Base-by-base conservation (phyloP, 2,888 invertebrate species). In the Muscina levida region DNA sequence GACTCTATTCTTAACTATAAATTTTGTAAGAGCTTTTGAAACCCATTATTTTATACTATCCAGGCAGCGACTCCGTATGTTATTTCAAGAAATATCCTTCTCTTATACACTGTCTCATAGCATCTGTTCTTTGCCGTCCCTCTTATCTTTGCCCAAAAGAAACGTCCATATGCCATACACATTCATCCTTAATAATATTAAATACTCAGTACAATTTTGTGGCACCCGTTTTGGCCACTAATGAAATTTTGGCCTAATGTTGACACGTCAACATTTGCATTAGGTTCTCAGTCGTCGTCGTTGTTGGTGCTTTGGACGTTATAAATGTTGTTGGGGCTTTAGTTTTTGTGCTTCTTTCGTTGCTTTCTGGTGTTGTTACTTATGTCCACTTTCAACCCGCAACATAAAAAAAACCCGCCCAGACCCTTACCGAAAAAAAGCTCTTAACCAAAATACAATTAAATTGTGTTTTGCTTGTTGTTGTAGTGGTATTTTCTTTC, bases 241-340 rank as follows among this genome's bases (percentile, higher is more conserved):
- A 57, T 46, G 31, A 46, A 71, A 71, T 57, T 44, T 71, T 71
- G 39, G 44, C 44, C 44, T 31, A 71, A 71, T 71, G 57, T 71
- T 71, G 71, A 71, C 71, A 71, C 57, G 26, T 59, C 56, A 71
- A 57, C 44, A 56, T 57, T 70, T 56, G 51, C 51, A 51, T 51
- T 51, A 51, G 51, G 17, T 46, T 15, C 46, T 17, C 46, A 15
- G 6, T 13, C 44, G 46, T 46, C 3, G 46, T 46, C 1, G 46
- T 2, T n/a, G 46, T 22, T n/a, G 5, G 44, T 44, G n/a, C 44
- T 13, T 37, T 6, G 5, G 2, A 44, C 44, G 11, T 4, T 44
- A 13, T 44, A 10, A 13, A 13, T 4, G 44, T 44, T 44, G 44
- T 6, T 51, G 17, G 22, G 10, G 1, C 17, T 51, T 19, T 8